Base-by-base conservation (phyloP, 2,888 invertebrate genomes). In the Erannis defoliaria region DNA sequence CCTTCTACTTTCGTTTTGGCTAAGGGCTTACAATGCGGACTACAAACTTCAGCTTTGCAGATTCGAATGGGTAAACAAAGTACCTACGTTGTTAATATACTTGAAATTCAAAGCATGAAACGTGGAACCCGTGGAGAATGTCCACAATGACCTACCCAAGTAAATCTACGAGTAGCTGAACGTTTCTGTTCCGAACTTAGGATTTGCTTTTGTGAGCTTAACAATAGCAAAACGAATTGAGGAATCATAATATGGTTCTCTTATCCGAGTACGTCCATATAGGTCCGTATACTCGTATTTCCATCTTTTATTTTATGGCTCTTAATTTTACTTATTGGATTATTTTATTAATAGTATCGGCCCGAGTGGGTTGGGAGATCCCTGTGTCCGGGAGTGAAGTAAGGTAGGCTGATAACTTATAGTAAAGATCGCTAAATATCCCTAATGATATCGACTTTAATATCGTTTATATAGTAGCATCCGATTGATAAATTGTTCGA, bases 1-100 rank as follows among this genome's bases (percentile, higher is more conserved):
- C 46, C 23, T 45, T 54, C 21, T 29, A 48, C 33, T 61, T 42
- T 33, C 42, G 48, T 56, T 62, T 56, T 35, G 55, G 62, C 56
- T 56, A 8, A 37, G 43, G 42, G 43, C 42, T 59, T 48, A 43
- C 43, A 55, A 50, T 59, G 43, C 55, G 40, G 46, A 53, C 53
- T 18, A 51, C 50, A 53, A 53, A 46, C 38, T 38, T 46, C 29
- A 31, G 40, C 50, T 46, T 40, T 50, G 33, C 31, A 23, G 38
- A 40, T 23, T 50, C 1, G 37, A 45, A n/a, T 38, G 21, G 10
- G 8, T 19, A 35, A 21, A 49, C 18, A 45, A 55, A 26, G 19
- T 26, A 26, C 26, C 16, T 33, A 48, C 5, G 6, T 21, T 46
- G 48, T 40, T 31, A 19, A 35, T 21, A 23, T 37, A 48, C 18